Evolutionary conservation across 2,797 vertebrate species (phyloP), one percentile per base, ranked within the genome.

Genomic region (Sarcoramphus papa): DNA sequence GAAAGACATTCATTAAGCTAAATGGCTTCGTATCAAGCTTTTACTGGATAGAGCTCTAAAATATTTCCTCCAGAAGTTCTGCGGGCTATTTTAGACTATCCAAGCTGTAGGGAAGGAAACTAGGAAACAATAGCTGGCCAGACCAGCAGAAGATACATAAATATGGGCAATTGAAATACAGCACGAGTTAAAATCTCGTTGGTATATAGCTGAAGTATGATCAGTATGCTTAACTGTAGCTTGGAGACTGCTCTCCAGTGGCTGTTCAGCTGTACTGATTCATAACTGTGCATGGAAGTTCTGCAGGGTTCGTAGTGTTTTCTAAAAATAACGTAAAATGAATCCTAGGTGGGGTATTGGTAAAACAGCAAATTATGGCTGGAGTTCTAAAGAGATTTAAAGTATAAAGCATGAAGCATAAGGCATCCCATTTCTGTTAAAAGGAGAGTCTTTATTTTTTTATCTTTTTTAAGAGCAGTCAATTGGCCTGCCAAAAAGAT

Each of bases 61-160:
- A 94, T 91, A 83, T 81, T 95, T 95, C 84, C 92, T 94, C 57
- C 72, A 81, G 50, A 77, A 95, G 72, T 75, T 87, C 86, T 95
- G 53, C 56, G 78, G 78, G 43, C 63, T 89, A 91, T 96, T 94
- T 95, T 85, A 68, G 78, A 91, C 37, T 79, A 47, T 25, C 72
- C 21, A 78, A n/a, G 67, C 51, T 70, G 60, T 63, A 72, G 84
- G 48, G 78, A 95, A 95, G 93, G 94, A 96, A 94, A 74, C 68
- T 85, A 83, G 81, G 75, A 95, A 80, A 96, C 84, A 97, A 87
- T 82, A 72, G 77, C 21, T 68, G 83, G 83, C 60, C 51, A 91
- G 81, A 89, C 37, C 37, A 80, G 74, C 48, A 97, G 86, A 91
- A 92, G 81, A 91, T 35, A n/a, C 41, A 73, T 79, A 94, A 92